Base-by-base conservation (phyloP, 1,140 invertebrate genomes). In the Geopemphigus sp. region DNA sequence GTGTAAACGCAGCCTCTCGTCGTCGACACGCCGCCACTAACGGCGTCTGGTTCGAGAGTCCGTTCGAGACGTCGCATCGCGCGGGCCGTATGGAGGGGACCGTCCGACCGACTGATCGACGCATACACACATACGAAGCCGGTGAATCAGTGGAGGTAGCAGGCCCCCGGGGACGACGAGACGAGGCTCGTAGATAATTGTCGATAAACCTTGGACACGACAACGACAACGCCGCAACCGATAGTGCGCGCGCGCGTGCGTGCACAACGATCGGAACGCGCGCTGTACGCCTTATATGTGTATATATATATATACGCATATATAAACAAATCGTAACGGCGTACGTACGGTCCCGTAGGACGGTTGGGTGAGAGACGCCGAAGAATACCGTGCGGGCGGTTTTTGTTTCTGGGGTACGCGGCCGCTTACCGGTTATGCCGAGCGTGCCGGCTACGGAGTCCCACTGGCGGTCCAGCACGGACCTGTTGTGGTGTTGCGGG, bases 401-500 rank as follows among this genome's bases (percentile, higher is more conserved):
- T 45, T 45, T 45, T 45, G 5, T 11, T 45, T 45, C 11, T 45
- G 11, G 11, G 11, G 11, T 45, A 5, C 5, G n/a, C n/a, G n/a
- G n/a, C n/a, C n/a, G n/a, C 17, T 56, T 73, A 73, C 70, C 53
- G 17, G 5, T 22, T 11, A 73, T 73, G 24, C 26, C 26, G 17
- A 73, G 70, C 15, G 5, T 5, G 2, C 22, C 15, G 70, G 70
- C 70, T 22, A 73, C 70, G 50, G 22, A 50, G 5, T 73, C 70
- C 70, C 70, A 73, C 10, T 73, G 70, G 32, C n/a, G 15, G 50
- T 73, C 70, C 50, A 73, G 50, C 15, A 73, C 70, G 45, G 70
- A 73, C 50, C 70, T 73, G 50, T 56, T 56, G 26, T 73, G 70
- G 24, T 73, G 70, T 54, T 73, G 70, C 17, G 70, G 70, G 26